Conservation (phyloP, 2,888 invertebrate genomes). For the Leptopilina myrica region DNA sequence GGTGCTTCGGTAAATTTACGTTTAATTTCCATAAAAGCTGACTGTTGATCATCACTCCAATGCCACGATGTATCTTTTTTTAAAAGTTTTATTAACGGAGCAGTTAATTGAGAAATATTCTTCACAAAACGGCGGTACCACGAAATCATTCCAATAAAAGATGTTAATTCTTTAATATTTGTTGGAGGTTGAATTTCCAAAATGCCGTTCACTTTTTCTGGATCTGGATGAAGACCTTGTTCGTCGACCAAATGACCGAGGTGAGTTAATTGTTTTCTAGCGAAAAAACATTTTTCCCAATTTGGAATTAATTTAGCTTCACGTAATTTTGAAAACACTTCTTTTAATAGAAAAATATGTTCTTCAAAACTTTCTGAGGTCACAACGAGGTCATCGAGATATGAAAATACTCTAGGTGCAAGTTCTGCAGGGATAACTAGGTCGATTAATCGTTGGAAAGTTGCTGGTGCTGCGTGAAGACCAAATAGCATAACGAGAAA, state of each 20-base stretch:
- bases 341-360: background rate
- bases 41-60: constrained; percentile 33
- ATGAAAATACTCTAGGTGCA: constrained; percentile 47
- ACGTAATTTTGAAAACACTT: background rate
- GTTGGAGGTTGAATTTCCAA: constrained; percentile 39
- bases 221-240: constrained; percentile 45
- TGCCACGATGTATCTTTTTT: constrained; percentile 42
- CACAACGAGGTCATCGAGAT: constrained; percentile 52
- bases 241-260: constrained; percentile 48
- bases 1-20: constrained; percentile 15
- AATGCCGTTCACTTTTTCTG: constrained; percentile 47
- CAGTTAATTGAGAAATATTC: constrained; percentile 22
- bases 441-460: constrained; percentile 56
- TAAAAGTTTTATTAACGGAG: constrained; percentile 32
- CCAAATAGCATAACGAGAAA: constrained; percentile 51
- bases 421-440: constrained; percentile 53
- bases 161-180: constrained; percentile 52
- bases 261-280: constrained; percentile 49
- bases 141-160: constrained; percentile 58
- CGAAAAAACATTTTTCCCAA: too few relatives aligned
- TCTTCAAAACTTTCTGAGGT: constrained; percentile 47
- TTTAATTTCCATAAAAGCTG: constrained; percentile 44
- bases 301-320: background rate
- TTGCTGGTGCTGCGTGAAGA: constrained; percentile 51
- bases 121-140: constrained; percentile 55